Percentiles rank a stretch among this genome's conserved stretches.
Evolutionary conservation across 2,888 invertebrate species (phyloP).

Genomic region (Eulithis testata): DNA sequence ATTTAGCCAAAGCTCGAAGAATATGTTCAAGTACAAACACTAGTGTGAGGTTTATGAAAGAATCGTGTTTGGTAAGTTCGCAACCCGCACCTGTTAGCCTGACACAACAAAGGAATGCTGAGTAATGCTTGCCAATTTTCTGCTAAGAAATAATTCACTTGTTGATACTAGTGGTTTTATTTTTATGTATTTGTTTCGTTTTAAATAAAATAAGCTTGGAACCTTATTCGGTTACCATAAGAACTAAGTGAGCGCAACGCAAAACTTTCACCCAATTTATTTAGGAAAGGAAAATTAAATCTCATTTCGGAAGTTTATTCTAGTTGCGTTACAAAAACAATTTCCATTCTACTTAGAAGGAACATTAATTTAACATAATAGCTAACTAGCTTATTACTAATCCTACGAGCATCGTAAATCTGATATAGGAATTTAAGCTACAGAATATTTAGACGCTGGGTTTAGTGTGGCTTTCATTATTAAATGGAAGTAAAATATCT

Average conservation of each 20-base stretch:
- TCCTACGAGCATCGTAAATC: conserved; percentile 68
- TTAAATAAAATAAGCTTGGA: conserved; percentile 43
- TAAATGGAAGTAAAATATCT: conserved; percentile 67
- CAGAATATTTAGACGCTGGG: conserved; percentile 67
- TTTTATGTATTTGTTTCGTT: conserved; percentile 61
- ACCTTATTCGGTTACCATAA: conserved; percentile 41
- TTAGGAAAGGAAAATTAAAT: conserved; percentile 6
- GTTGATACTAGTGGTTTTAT: conserved; percentile 60
- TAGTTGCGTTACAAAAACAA: conserved; percentile 4
- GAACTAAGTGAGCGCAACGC: neutral
- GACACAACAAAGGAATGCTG: conserved; percentile 69
- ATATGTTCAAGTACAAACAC: conserved; percentile 28
- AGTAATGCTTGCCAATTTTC: conserved; percentile 72
- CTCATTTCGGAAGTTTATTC: conserved; percentile 7
- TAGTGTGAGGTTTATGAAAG: neutral
- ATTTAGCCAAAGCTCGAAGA: no score
- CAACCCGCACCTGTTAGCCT: conserved; percentile 69
- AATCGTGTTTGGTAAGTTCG: conserved; percentile 40
- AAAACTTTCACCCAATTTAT: conserved; percentile 4
- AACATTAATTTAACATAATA: conserved; percentile 53
- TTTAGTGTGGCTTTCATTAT: conserved; percentile 65
- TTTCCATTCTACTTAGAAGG: conserved; percentile 27
- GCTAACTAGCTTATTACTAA: conserved; percentile 61
- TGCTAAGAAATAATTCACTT: conserved; percentile 78
- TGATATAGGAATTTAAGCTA: conserved; percentile 66